Conservation (phyloP, 2,113 vertebrate genomes). For the Pseudorhombus dupliciocellatus region DNA sequence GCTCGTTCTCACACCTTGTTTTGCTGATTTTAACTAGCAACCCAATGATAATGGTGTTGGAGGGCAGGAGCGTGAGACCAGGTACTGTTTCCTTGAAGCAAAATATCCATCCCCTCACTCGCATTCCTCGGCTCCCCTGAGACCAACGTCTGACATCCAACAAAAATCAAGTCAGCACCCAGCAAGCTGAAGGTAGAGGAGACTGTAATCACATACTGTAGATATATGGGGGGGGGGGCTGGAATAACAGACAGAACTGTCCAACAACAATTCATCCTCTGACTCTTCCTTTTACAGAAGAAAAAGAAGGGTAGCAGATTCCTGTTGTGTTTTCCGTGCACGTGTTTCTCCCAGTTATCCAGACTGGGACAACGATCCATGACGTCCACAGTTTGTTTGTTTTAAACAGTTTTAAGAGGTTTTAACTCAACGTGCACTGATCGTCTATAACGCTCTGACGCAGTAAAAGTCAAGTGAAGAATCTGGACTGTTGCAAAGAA, state of each 20-base stretch:
- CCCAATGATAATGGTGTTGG: constrained; percentile 38
- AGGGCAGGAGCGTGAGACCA: constrained; percentile 55
- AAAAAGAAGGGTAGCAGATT: background rate
- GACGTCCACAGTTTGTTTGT: no score
- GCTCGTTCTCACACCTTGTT: constrained; percentile 47
- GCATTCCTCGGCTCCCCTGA: constrained; percentile 38
- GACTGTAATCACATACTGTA: constrained; percentile 58
- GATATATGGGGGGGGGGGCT: constrained; percentile 48
- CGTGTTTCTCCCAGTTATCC: background rate
- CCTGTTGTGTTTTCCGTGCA: background rate
- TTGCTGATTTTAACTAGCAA: constrained; percentile 42
- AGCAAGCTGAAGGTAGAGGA: constrained; percentile 38
- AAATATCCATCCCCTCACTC: constrained; percentile 51
- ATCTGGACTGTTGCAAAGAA: no score
- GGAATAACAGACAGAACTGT: constrained; percentile 54
- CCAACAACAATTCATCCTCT: constrained; percentile 49
- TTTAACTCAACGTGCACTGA: no score
- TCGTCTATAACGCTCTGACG: no score
- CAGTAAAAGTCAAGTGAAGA: no score
- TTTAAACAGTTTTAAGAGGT: no score
- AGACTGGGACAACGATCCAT: no score
- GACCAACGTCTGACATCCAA: constrained; percentile 53
- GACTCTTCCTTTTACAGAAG: background rate
- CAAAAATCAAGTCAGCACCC: constrained; percentile 51
- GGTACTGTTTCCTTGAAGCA: constrained; percentile 65